A percentile compares a stretch with the other conserved stretches of the same genome.
phyloP scores from a whole-genome alignment of 35 echinoderm and acorn worm species.

The Heliocidaris erythrogramma region DNA sequence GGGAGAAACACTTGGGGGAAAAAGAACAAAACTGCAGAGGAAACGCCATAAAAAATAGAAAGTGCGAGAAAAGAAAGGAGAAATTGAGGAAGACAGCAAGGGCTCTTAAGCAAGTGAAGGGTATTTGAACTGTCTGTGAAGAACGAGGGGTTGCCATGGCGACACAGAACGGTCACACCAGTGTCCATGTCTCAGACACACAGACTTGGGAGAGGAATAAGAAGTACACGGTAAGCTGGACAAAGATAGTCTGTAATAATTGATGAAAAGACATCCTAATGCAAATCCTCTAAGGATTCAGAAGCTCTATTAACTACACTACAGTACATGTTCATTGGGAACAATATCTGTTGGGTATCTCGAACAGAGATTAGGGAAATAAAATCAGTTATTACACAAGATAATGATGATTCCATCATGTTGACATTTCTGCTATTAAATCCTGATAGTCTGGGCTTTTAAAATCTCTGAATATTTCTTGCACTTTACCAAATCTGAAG shows the following conservation, averaged over 20 bases:
- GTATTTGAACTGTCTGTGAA: neutral
- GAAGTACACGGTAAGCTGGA: slow-evolving; percentile 89
- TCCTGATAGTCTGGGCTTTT: too few species aligned
- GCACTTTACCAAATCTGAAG: too few species aligned
- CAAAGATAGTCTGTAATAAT: neutral
- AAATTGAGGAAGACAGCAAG: neutral
- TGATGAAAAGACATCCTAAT: neutral
- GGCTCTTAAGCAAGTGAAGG: neutral
- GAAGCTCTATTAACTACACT: too few species aligned
- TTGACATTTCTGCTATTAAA: too few species aligned
- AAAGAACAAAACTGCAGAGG: neutral
- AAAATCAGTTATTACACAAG: too few species aligned
- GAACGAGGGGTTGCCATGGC: slow-evolving; percentile 22
- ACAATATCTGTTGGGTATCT: too few species aligned
- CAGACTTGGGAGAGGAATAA: slow-evolving; percentile 99
- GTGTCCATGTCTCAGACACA: slow-evolving; percentile 91
- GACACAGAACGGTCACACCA: slow-evolving; percentile 71
- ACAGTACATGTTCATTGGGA: too few species aligned
- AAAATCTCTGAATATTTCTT: too few species aligned
- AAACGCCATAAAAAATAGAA: neutral
- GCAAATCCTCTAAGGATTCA: too few species aligned
- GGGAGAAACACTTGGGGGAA: neutral
- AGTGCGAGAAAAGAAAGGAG: neutral
- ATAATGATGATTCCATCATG: too few species aligned
- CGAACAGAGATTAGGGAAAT: too few species aligned